Evolutionary conservation across 2,797 vertebrate genomes (phyloP), one percentile per base, ranked within the genome.

Genomic region (Sebastes iracundus): DNA sequence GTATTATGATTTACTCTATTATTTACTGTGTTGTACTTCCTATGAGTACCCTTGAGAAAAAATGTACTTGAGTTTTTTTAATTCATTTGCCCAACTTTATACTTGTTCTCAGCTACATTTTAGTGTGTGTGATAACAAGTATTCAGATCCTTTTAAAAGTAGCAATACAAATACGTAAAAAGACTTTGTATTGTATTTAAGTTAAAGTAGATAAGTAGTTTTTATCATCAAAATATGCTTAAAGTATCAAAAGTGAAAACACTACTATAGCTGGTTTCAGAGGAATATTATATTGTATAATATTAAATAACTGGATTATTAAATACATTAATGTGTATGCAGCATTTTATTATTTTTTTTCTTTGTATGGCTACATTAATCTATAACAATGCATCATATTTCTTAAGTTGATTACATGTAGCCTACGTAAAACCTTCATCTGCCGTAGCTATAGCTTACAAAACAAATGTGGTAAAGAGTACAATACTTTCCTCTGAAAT

Each of bases 401-500:
- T 52, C 3, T 52, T 52, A n/a, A 52, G 20, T n/a, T 52, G 8
- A 52, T 52, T 52, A 52, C 20, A 52, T 52, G 46, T 52, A 52
- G 46, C 46, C 46, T n/a, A 20, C 3, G 18, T 52, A 28, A 59
- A 4, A 18, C 25, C 56, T 27, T 18, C 16, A 27, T 28, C 25
- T 59, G 25, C 14, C 14, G 13, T 58, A 25, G 55, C 55, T 25
- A 14, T 58, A 25, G 56, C 23, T 28, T 27, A 0, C 58, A 20
- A 60, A 60, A 28, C 56, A 60, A 60, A 20, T 30, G 8, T 20
- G 0, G 58, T 30, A 18, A 27, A 59, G 25, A 28, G 22, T 59
- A 18, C 16, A 59, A 30, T 52, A n/a, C 0, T n/a, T 9, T 0
- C 6, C 42, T 49, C 16, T 49, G 0, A 49, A 49, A 49, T 20